Conservation (phyloP, 2,797 vertebrate species). For the Thalassophryne amazonica region DNA sequence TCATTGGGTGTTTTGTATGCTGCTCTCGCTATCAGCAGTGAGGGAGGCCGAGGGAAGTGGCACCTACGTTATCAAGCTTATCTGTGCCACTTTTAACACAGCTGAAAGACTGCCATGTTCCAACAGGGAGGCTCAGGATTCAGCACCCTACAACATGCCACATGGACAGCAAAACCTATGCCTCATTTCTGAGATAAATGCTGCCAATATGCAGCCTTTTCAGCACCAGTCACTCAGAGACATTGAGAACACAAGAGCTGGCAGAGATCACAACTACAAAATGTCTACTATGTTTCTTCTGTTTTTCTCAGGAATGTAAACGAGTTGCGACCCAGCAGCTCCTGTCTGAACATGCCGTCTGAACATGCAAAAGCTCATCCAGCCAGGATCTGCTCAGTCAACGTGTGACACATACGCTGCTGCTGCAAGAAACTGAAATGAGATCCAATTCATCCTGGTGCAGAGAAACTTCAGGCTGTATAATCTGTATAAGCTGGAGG, state of each 20-base stretch:
- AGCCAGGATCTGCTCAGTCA: slow-evolving; percentile 37
- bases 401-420: slow-evolving; percentile 27
- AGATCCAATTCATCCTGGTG: slow-evolving; percentile 32
- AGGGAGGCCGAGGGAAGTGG: neutral
- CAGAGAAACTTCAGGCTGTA: slow-evolving; percentile 12
- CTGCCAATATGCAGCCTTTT: neutral
- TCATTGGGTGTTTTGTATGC: slow-evolving; percentile 44
- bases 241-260: neutral
- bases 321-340: slow-evolving; percentile 48
- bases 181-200: neutral
- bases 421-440: slow-evolving; percentile 37
- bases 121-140: neutral
- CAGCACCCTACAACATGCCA: neutral
- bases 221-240: neutral
- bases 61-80: neutral
- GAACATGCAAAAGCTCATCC: slow-evolving; percentile 36
- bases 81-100: slow-evolving; percentile 17
- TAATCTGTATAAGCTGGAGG: slow-evolving; percentile 2
- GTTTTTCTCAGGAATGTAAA: slow-evolving; percentile 71
- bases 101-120: slow-evolving; percentile 7
- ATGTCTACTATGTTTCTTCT: slow-evolving; percentile 22
- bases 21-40: slow-evolving; percentile 31
- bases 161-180: neutral
- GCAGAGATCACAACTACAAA: slow-evolving; percentile 19
- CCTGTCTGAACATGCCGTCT: slow-evolving; percentile 64